phyloP scores from a whole-genome alignment of 1,140 invertebrate species.

The Drosophila melanogaster region DNA sequence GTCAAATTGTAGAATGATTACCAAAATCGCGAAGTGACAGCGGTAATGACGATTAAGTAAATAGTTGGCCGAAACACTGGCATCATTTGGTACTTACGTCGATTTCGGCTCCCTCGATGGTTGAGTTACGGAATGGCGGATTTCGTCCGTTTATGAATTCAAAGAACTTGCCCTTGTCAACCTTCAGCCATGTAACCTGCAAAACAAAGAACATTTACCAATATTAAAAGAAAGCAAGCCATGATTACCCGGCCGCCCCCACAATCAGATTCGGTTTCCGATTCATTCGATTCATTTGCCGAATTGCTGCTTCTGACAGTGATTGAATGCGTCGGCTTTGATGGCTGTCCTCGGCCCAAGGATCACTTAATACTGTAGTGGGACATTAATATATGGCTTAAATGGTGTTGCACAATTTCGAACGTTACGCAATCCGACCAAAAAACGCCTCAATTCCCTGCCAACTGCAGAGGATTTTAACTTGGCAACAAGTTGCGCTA shows the following conservation, averaged over 20 bases:
- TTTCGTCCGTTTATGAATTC: conserved; percentile 91
- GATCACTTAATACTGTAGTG: conserved; percentile 15
- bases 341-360: conserved; percentile 16
- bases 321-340: conserved; percentile 64
- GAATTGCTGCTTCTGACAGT: conserved; percentile 55
- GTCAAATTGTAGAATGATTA: conserved; percentile 27
- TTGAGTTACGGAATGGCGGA: conserved; percentile 89
- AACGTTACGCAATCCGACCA: conserved; percentile 12
- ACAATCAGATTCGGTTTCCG: background rate
- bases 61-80: conserved; percentile 6
- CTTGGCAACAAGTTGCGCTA: conserved; percentile 67
- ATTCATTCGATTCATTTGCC: background rate
- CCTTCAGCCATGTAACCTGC: conserved; percentile 89
- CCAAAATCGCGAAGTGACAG: conserved; percentile 12
- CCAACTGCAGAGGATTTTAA: conserved; percentile 59
- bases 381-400: conserved; percentile 27
- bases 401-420: conserved; percentile 27
- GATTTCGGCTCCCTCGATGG: conserved; percentile 88
- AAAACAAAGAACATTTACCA: conserved; percentile 55
- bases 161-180: conserved; percentile 90
- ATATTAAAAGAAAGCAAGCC: conserved; percentile 60
- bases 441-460: conserved; percentile 1
- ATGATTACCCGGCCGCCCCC: background rate
- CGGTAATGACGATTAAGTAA: conserved; percentile 34
- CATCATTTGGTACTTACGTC: conserved; percentile 88